Conservation (phyloP, 1,140 invertebrate genomes). For the Dendrolimus kikuchii region DNA sequence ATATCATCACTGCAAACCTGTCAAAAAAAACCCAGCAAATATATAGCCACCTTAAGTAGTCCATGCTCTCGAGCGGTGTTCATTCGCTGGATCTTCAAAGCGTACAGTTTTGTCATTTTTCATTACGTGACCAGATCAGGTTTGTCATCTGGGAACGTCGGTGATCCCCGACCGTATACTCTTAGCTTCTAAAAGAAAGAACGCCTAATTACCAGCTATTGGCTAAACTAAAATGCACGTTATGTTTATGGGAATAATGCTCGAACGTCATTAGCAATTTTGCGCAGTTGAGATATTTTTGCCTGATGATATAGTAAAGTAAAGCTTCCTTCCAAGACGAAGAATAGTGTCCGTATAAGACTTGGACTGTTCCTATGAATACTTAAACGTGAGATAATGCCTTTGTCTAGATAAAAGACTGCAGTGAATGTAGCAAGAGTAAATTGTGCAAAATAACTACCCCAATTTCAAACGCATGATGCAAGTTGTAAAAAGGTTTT, state of each 20-base stretch:
- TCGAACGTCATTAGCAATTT: too few relatives aligned
- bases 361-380: constrained; percentile 38
- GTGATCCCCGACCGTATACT: constrained; percentile 25
- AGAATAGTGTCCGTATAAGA: constrained; percentile 30
- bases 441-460: too few relatives aligned
- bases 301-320: constrained; percentile 14
- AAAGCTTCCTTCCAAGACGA: constrained; percentile 40
- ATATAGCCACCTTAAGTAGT: too few relatives aligned
- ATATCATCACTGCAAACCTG: too few relatives aligned
- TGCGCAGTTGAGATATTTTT: constrained; percentile 8
- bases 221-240: too few relatives aligned
- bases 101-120: constrained; percentile 70
- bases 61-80: neutral
- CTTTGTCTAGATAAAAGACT: constrained; percentile 10
- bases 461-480: too few relatives aligned
- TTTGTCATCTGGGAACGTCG: constrained; percentile 39
- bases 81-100: constrained; percentile 21
- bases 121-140: constrained; percentile 74
- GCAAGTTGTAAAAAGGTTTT: too few relatives aligned
- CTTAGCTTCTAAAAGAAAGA: constrained; percentile 6
- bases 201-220: too few relatives aligned
- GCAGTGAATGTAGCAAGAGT: too few relatives aligned
- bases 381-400: constrained; percentile 32
- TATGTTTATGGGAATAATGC: too few relatives aligned
- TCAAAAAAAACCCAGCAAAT: too few relatives aligned